These are phyloP conservation scores for Callochromis pleurospilus DNA, from an alignment of 2,113 vertebrate genomes.

Conservation along the genomic window DNA sequence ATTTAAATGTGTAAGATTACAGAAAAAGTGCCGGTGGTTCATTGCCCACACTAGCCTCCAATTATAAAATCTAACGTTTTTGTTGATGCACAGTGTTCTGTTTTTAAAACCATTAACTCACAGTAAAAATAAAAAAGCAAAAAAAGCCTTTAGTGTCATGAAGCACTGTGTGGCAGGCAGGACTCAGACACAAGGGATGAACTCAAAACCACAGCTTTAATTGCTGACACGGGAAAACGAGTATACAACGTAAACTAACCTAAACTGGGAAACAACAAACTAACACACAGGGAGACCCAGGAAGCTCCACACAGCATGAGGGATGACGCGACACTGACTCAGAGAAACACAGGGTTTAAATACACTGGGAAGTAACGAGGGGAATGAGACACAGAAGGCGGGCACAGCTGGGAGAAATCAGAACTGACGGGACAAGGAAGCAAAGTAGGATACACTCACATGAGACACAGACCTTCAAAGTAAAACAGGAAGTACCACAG, in stretches of 20 bases:
- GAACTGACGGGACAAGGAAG: rapidly evolving
- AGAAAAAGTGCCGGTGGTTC: rapidly evolving
- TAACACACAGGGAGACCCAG: neutral
- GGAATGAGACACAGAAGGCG: neutral
- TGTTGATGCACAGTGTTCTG: neutral
- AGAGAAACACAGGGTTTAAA: neutral
- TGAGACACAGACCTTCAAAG: neutral
- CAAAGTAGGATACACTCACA: neutral
- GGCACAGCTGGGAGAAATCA: neutral
- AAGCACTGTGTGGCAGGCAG: rapidly evolving
- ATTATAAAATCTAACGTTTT: neutral
- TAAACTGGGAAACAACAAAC: neutral
- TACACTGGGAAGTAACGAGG: neutral
- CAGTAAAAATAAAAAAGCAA: neutral
- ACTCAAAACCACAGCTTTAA: neutral
- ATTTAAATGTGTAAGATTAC: neutral
- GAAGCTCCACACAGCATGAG: rapidly evolving
- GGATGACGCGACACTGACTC: rapidly evolving
- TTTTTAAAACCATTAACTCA: neutral
- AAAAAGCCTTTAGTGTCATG: neutral
- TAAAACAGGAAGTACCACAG: neutral
- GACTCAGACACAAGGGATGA: neutral
- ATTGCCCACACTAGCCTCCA: neutral
- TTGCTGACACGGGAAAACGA: rapidly evolving
- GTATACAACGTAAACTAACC: neutral